Conservation (phyloP, 2,888 invertebrate genomes). For the Leptopilina drosophilae region DNA sequence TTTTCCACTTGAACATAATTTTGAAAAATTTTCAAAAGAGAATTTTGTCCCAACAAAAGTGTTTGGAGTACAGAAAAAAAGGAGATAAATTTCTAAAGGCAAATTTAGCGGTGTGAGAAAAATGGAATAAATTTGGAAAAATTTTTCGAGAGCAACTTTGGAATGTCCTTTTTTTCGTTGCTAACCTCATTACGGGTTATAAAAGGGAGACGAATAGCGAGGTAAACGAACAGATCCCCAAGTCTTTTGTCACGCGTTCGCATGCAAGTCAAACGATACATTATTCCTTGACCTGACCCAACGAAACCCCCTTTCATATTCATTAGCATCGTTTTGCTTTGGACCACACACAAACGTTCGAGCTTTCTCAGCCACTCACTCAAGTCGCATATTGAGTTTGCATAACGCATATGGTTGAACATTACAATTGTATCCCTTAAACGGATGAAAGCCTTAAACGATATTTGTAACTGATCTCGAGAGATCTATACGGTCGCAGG, state of each 20-base stretch:
- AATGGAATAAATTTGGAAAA: neutral
- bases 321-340: constrained; percentile 68
- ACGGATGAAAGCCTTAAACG: neutral
- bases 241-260: constrained; percentile 65
- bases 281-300: constrained; percentile 77
- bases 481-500: neutral
- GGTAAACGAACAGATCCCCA: constrained; percentile 52
- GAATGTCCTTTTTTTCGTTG: constrained; percentile 30
- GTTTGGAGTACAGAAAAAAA: too few species aligned
- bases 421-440: constrained; percentile 8
- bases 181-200: constrained; percentile 26
- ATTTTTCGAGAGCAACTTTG: neutral
- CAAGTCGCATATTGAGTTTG: constrained; percentile 53
- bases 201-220: constrained; percentile 45
- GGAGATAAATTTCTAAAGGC: too few species aligned
- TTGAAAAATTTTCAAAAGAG: too few species aligned
- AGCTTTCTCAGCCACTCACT: constrained; percentile 21
- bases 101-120: too few species aligned
- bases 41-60: too few species aligned
- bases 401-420: constrained; percentile 53
- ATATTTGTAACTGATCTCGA: neutral
- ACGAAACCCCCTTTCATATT: constrained; percentile 74
- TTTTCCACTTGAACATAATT: too few species aligned
- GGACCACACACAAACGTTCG: constrained; percentile 56
- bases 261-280: constrained; percentile 75